These are phyloP conservation scores for Cinclus cinclus DNA, from an alignment of 2,113 vertebrate species.

Conservation along the genomic window DNA sequence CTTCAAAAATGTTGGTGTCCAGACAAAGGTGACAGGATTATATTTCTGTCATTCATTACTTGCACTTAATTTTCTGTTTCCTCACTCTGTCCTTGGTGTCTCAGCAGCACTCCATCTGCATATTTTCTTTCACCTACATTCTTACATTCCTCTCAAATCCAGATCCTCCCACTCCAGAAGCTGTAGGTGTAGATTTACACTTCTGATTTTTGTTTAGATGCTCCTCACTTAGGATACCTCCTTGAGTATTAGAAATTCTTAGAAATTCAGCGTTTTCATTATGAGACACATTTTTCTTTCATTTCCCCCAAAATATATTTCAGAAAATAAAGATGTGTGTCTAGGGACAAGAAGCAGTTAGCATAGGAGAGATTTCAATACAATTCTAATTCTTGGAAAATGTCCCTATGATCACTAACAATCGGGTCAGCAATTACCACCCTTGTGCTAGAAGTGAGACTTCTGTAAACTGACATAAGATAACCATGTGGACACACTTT, in stretches of 20 bases:
- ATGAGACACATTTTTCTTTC: not conserved
- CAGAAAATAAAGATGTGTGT: not conserved
- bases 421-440: not conserved
- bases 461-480: not conserved
- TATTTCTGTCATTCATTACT: not conserved
- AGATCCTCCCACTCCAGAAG: not conserved
- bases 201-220: not conserved
- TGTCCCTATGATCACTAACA: not conserved
- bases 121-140: not conserved
- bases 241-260: not conserved
- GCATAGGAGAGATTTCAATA: not conserved
- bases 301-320: not conserved
- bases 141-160: not conserved
- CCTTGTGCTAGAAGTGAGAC: not conserved
- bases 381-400: not conserved
- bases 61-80: not conserved
- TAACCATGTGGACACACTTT: accelerated
- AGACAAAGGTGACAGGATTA: not conserved
- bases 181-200: not conserved
- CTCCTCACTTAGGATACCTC: not conserved
- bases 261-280: not conserved
- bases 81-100: not conserved
- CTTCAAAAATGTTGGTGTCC: conserved; percentile 11
- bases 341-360: not conserved
- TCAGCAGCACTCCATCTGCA: not conserved